phyloP scores from a whole-genome alignment of 2,888 invertebrate genomes.

The Drosophila atroscutellata region DNA sequence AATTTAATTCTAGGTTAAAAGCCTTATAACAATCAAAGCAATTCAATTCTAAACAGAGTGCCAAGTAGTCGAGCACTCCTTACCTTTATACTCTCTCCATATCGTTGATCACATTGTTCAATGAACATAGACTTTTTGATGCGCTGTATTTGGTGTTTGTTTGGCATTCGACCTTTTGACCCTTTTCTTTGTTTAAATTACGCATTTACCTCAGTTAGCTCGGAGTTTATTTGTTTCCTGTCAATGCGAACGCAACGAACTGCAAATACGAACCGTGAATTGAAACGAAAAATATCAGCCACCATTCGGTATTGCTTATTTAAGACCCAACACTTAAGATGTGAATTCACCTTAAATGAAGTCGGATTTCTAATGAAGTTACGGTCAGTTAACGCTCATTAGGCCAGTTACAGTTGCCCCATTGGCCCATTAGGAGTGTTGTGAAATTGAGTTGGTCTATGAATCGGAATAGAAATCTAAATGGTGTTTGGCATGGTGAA shows the following conservation, averaged over 20 bases:
- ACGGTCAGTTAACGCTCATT: conserved; percentile 39
- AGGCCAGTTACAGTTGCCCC: conserved; percentile 7
- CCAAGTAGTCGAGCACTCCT: not conserved
- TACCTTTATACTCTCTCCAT: no score
- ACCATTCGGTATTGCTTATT: conserved; percentile 6
- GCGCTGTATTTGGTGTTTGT: conserved; percentile 34
- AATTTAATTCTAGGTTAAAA: not conserved
- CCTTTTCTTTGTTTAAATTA: conserved; percentile 47
- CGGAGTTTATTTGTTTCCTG: conserved; percentile 66
- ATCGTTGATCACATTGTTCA: conserved; percentile 30
- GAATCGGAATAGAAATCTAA: conserved; percentile 1
- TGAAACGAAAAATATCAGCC: conserved; percentile 16
- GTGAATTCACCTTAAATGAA: conserved; percentile 7
- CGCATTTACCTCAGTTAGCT: conserved; percentile 42
- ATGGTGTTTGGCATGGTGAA: conserved; percentile 29
- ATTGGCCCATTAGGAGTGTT: not conserved
- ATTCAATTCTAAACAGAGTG: not conserved
- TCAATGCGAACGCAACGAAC: conserved; percentile 60
- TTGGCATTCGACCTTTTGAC: conserved; percentile 60
- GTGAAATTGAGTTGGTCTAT: conserved; percentile 33
- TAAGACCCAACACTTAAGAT: conserved; percentile 13
- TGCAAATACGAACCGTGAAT: conserved; percentile 54
- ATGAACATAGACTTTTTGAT: conserved; percentile 33
- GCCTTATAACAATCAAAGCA: not conserved
- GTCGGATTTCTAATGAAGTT: conserved; percentile 29